These are phyloP conservation scores for Goniozus legneri DNA, from an alignment of 1,140 invertebrate genomes.

Conservation along the genomic window DNA sequence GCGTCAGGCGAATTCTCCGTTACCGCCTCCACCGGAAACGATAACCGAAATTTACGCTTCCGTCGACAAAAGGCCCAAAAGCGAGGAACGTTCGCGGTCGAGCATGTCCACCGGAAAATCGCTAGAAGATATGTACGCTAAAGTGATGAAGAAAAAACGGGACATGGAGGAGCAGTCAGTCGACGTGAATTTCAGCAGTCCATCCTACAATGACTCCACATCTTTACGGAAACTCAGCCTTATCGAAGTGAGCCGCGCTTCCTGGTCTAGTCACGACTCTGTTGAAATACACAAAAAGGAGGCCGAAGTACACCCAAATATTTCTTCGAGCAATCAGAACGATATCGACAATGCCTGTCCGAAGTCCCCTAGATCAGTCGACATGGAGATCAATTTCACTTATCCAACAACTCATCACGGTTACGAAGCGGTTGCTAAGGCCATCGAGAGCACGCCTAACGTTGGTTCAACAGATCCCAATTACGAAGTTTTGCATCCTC, in stretches of 20 bases:
- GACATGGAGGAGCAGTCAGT: slow-evolving; percentile 32
- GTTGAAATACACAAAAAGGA: slow-evolving; percentile 46
- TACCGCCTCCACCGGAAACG: slow-evolving; percentile 67
- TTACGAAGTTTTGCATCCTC: slow-evolving; percentile 65
- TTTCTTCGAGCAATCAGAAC: no score
- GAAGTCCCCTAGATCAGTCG: slow-evolving; percentile 16
- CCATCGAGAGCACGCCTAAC: slow-evolving; percentile 4
- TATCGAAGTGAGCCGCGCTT: slow-evolving; percentile 42
- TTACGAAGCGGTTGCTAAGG: slow-evolving; percentile 38
- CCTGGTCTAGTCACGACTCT: slow-evolving; percentile 54
- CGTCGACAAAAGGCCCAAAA: slow-evolving; percentile 44
- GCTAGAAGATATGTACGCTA: slow-evolving; percentile 84
- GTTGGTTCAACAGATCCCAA: slow-evolving; percentile 58
- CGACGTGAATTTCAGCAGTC: neutral
- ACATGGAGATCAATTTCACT: slow-evolving; percentile 9
- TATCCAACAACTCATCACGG: slow-evolving; percentile 36
- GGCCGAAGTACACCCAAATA: slow-evolving; percentile 23
- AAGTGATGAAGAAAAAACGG: slow-evolving; percentile 69
- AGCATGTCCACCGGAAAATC: slow-evolving; percentile 55
- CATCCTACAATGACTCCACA: slow-evolving; percentile 11
- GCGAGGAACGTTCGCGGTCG: slow-evolving; percentile 41
- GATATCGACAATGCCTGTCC: slow-evolving; percentile 17
- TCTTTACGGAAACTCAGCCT: slow-evolving; percentile 37
- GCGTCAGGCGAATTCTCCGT: slow-evolving; percentile 78
- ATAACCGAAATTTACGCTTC: slow-evolving; percentile 36